Evolutionary conservation across 92 coral and sea anemone genomes (phyloP).

Genomic region (Porites rus): DNA sequence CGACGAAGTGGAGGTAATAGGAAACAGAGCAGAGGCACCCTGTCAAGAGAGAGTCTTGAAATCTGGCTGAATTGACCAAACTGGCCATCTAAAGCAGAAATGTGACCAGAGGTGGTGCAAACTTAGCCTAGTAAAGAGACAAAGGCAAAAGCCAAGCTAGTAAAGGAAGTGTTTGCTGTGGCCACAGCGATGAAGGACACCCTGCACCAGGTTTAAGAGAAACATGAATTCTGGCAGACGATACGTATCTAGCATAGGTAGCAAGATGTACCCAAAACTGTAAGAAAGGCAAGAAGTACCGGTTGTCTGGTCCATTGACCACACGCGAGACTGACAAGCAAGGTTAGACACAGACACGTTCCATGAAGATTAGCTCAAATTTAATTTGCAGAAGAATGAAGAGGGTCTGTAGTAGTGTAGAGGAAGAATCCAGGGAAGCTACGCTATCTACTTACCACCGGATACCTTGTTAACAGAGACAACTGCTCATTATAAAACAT

Average conservation of each 20-base stretch:
- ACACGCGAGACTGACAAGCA: no score
- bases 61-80: not conserved
- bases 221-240: not conserved
- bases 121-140: not conserved
- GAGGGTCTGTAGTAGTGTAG: slow-evolving; percentile 7
- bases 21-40: slow-evolving; percentile 25
- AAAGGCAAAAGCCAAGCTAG: no score
- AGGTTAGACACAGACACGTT: no score
- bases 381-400: not conserved
- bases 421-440: slow-evolving; percentile 29
- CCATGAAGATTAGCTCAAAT: no score
- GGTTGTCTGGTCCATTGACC: no score
- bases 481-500: slow-evolving; percentile 8
- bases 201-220: slow-evolving; percentile 36
- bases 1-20: slow-evolving; percentile 18
- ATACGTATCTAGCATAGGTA: slow-evolving; percentile 27
- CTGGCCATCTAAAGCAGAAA: slow-evolving; percentile 34
- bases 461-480: not conserved
- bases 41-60: not conserved
- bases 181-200: slow-evolving; percentile 1
- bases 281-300: no score
- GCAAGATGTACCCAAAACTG: slow-evolving; percentile 1
- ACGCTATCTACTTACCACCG: slow-evolving; percentile 37
- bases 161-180: no score
- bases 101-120: slow-evolving; percentile 33